Evolutionary conservation across 2,113 vertebrate genomes (phyloP), one percentile per base, ranked within the genome.

Genomic region (Halcyon malimbica): DNA sequence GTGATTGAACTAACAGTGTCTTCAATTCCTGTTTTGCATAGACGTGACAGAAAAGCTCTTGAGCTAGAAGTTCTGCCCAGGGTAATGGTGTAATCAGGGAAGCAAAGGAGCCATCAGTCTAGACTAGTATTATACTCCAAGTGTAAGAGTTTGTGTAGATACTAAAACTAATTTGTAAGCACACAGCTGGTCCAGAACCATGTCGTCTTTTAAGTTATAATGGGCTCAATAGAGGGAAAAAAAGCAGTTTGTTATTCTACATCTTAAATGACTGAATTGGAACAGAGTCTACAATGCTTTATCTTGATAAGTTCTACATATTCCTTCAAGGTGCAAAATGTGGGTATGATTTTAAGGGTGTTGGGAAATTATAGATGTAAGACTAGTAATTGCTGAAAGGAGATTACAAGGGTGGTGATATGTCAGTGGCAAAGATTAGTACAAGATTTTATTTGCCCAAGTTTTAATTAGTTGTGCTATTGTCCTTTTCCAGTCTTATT

Each of bases 381-480:
- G 80, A 96, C 26, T 24, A 76, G 29, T 15, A 81, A 60, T 5
- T 33, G 28, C 46, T 42, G 81, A 37, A 56, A 90, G 69, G 56
- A 44, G 12, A 65, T 90, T 86, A 41, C 33, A 31, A 51, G 31
- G 10, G 35, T 83, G 81, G 90, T 19, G n/a, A 62, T 19, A 19
- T 4, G 90, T 46, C 63, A 81, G 46, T 73, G 73, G 39, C 33
- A 87, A 93, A 86, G 41, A 90, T 79, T 16, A 77, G 17, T 70
- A 71, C 16, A 87, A 92, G 70, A 31, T 93, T 69, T 84, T 37
- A 25, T 84, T 89, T 88, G 56, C 33, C 48, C 25, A 68, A 35
- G 14, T 87, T 97, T 95, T 89, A 89, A 89, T 87, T 83, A 90
- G 51, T 75, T 10, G 16, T 78, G 65, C 44, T 90, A 37, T 44